Conservation (phyloP, 2,113 vertebrate species). For the Dipodomys spectabilis region DNA sequence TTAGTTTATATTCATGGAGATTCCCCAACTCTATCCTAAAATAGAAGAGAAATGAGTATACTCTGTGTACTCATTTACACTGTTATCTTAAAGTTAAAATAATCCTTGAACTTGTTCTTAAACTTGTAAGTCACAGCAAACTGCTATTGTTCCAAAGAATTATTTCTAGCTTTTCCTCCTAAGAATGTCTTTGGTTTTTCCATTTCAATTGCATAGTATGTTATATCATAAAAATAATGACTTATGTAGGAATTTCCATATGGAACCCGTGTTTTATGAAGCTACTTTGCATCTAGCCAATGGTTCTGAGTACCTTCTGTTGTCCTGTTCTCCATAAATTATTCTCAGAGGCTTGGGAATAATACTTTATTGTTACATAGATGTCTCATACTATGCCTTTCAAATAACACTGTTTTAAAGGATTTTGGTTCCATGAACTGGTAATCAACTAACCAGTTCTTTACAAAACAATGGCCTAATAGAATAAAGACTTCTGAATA, state of each 20-base stretch:
- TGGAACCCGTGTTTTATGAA: background rate
- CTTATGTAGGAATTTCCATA: slow-evolving; percentile 21
- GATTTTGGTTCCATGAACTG: slow-evolving; percentile 61
- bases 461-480: slow-evolving; percentile 51
- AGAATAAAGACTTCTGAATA: slow-evolving; percentile 31
- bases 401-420: slow-evolving; percentile 56
- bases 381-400: slow-evolving; percentile 39
- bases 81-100: too few relatives aligned
- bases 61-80: too few relatives aligned
- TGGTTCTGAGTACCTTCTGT: background rate
- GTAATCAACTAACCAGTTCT: slow-evolving; percentile 42
- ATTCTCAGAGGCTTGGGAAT: slow-evolving; percentile 36
- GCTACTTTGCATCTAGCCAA: background rate
- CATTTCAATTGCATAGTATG: background rate
- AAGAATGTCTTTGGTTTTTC: background rate
- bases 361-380: slow-evolving; percentile 8
- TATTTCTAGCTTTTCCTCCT: background rate
- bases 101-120: background rate
- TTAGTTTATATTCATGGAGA: background rate
- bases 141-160: background rate
- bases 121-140: background rate
- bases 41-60: background rate
- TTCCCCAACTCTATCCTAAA: background rate
- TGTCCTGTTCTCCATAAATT: background rate
- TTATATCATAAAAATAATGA: slow-evolving; percentile 28